phyloP scores from a whole-genome alignment of 2,888 invertebrate species.

The Buathra laborator region DNA sequence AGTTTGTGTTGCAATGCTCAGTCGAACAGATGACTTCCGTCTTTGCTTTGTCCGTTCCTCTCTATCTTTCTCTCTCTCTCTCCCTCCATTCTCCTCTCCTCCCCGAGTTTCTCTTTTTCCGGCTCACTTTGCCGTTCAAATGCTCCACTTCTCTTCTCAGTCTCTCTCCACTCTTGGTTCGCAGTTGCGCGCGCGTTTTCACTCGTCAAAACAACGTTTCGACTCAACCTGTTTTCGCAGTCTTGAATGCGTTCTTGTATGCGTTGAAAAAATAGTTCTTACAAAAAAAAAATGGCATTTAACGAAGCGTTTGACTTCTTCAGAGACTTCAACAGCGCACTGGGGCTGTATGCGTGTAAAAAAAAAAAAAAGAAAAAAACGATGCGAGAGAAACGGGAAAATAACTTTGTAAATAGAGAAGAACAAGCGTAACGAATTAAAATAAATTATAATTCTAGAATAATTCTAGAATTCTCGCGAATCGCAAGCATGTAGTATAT shows the following conservation, averaged over 20 bases:
- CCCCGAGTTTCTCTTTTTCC: conserved; percentile 47
- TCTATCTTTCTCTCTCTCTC: background rate
- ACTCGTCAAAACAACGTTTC: conserved; percentile 12
- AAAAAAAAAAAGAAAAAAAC: too few relatives aligned
- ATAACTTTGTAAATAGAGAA: background rate
- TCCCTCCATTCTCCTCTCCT: conserved; percentile 12
- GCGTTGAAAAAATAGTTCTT: conserved; percentile 64
- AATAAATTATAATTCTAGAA: background rate
- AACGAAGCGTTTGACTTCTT: conserved; percentile 71
- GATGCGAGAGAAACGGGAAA: background rate
- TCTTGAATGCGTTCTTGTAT: background rate
- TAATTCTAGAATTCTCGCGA: conserved; percentile 24
- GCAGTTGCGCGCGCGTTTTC: background rate
- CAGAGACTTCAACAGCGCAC: too few relatives aligned
- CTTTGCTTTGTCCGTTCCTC: conserved; percentile 38
- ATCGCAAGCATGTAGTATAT: conserved; percentile 52
- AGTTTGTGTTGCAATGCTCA: conserved; percentile 31
- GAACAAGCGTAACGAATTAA: background rate
- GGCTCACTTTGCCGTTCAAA: conserved; percentile 34
- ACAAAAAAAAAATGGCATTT: conserved; percentile 71
- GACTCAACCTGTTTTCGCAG: background rate
- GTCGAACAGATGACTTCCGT: conserved; percentile 57
- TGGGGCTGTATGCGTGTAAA: too few relatives aligned
- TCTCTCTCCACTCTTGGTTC: conserved; percentile 23
- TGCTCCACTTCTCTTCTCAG: conserved; percentile 49